Evolutionary conservation across 1,140 invertebrate species (phyloP).

Genomic region (Eriocheir sinensis): DNA sequence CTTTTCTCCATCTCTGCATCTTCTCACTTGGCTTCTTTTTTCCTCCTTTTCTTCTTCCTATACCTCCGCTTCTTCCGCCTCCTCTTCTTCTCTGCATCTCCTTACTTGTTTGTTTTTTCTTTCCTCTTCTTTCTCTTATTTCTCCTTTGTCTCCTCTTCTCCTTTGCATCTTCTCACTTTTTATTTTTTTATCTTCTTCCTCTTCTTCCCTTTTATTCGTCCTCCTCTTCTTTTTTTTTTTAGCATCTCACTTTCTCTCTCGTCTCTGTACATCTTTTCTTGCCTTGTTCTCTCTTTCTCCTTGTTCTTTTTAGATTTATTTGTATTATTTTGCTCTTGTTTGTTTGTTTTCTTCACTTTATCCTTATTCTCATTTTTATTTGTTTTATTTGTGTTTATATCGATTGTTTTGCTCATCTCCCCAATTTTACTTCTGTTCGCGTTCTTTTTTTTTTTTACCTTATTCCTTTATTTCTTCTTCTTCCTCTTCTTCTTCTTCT

Average conservation of each 20-base stretch:
- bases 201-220: not conserved
- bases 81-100: too few relatives aligned
- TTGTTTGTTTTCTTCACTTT: too few relatives aligned
- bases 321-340: too few relatives aligned
- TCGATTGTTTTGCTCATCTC: too few relatives aligned
- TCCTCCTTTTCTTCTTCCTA: too few relatives aligned
- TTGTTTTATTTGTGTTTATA: too few relatives aligned
- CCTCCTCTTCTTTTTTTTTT: not conserved
- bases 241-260: not conserved
- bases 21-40: too few relatives aligned
- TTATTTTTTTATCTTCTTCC: not conserved
- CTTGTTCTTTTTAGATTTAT: too few relatives aligned
- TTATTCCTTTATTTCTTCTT: not conserved
- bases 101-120: too few relatives aligned
- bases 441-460: not conserved
- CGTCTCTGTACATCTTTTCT: not conserved
- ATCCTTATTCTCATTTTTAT: too few relatives aligned
- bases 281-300: not conserved
- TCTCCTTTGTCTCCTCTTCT: too few relatives aligned
- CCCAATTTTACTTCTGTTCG: not conserved
- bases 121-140: not conserved
- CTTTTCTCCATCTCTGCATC: slow-evolving; percentile 12
- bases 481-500: not conserved
- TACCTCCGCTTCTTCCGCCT: too few relatives aligned
- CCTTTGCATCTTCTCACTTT: not conserved